phyloP scores from a whole-genome alignment of 2,113 vertebrate species.

The Tachysurus vachellii region DNA sequence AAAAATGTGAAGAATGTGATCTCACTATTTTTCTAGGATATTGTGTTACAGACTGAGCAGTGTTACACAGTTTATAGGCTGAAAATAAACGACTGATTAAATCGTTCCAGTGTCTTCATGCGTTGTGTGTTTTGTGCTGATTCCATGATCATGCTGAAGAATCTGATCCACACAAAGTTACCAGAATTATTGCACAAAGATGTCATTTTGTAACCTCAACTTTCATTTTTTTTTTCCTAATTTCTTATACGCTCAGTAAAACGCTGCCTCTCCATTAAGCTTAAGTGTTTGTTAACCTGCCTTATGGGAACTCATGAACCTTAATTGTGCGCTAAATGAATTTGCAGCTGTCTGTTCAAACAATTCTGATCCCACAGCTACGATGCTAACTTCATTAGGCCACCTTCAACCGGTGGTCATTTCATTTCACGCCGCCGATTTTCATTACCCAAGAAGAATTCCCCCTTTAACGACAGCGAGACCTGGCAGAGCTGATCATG shows the following conservation, averaged over 20 bases:
- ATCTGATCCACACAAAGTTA: neutral
- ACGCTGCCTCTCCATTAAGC: conserved; percentile 7
- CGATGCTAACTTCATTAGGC: conserved; percentile 67
- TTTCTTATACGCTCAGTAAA: conserved; percentile 23
- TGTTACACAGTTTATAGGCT: neutral
- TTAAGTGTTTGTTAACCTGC: neutral
- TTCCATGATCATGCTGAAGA: neutral
- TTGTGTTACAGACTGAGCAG: neutral
- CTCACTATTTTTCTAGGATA: neutral
- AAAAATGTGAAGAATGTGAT: neutral
- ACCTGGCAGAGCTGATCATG: conserved; percentile 59
- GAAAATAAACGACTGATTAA: too few relatives aligned
- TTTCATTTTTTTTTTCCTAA: neutral
- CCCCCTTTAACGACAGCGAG: conserved; percentile 68
- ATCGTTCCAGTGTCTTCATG: neutral
- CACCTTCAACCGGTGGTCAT: conserved; percentile 72
- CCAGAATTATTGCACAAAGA: neutral
- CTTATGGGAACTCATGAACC: conserved; percentile 36
- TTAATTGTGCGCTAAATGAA: conserved; percentile 63
- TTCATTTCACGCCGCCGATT: conserved; percentile 75
- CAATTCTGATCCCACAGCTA: conserved; percentile 68
- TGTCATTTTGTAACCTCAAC: neutral
- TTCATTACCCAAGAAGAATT: conserved; percentile 72
- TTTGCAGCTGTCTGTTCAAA: conserved; percentile 69
- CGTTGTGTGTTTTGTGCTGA: neutral